Base-by-base conservation (phyloP, 2,888 invertebrate genomes). In the Papilio elwesi region DNA sequence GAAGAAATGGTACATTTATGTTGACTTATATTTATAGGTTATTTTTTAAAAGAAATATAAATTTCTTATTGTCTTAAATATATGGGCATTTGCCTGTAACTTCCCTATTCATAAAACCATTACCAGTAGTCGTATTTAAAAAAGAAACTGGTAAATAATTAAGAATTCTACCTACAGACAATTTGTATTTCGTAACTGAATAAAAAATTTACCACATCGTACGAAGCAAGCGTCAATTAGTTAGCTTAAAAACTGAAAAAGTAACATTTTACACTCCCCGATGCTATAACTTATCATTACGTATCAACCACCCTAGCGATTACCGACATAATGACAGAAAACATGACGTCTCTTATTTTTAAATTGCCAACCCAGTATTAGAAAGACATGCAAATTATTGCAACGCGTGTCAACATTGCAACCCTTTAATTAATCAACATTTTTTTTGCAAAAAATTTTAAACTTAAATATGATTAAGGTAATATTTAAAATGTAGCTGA, bases 401-500 rank as follows among this genome's bases (percentile, higher is more conserved):
- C 74, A 76, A 77, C 76, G 74, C 76, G 73, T 78, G 79, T 81
- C 81, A 81, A 81, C 81, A 80, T 77, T 75, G 68, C 69, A 71
- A 76, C 76, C 69, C 74, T 75, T 74, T 73, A 52, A 38, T 72
- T 73, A 69, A 67, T 63, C 43, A 6, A 43, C 43, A 43, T 5
- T 43, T 4, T 43, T 43, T 43, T 43, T 6, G 7, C 6, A 43
- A 7, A 43, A 43, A 43, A 43, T 43, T 4, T 43, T 43, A 57
- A n/a, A 8, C 36, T 12, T 6, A 57, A 36, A 26, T 16, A 57
- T 26, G 6, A 13, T 57, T 36, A 36, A 57, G 12, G 1, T n/a
- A 13, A 7, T 13, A 12, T 57, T 13, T 36, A 1, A 13, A 26
- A n/a, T 8, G 7, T 38, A 26, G 10, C 13, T 57, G 0, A 13